Evolutionary conservation across 2,888 invertebrate genomes (phyloP), one percentile per base, ranked within the genome.

Genomic region (Smittia sp.): DNA sequence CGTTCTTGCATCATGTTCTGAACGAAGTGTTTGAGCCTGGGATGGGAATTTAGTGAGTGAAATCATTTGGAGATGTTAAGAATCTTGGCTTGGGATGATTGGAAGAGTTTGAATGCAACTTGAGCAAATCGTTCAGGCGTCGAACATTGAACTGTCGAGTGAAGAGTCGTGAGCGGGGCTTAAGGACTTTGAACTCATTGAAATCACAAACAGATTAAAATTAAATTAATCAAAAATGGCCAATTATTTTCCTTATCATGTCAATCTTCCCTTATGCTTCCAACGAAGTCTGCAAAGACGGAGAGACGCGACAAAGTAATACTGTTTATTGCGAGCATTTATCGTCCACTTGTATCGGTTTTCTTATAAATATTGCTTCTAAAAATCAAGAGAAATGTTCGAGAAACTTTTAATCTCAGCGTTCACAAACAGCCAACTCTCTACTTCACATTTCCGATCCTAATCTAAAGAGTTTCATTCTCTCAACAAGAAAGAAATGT

Each of bases 321-420:
- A 72, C 72, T 72, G 72, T 27, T 70, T 72, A 72, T 72, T 72
- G 72, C 62, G 72, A 72, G 72, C 72, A 20, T 62, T 62, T 70
- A 54, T 58, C 54, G 52, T 46, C 15, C 32, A 32, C 32, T 3
- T 32, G 3, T 9, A 32, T 32, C 9, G 4, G n/a, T 46, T 46
- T 41, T 52, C 25, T 46, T 6, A 46, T 22, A 58, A 22, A 58
- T 58, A 58, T 58, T 58, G 58, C 58, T 58, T 58, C 18, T 4
- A 58, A 22, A 22, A 46, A 46, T 46, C 4, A 46, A 58, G 38
- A 58, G 65, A 65, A 65, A 24, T 65, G n/a, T 62, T 62, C 15
- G 22, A 22, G 58, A 58, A 58, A 46, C 46, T 6, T 46, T 46
- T 46, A 15, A 46, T 46, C 46, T 46, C 46, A 46, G 3, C 46